Evolutionary conservation across 2,113 vertebrate genomes (phyloP), one percentile per base, ranked within the genome.

Genomic region (Brienomyrus brachyistius): DNA sequence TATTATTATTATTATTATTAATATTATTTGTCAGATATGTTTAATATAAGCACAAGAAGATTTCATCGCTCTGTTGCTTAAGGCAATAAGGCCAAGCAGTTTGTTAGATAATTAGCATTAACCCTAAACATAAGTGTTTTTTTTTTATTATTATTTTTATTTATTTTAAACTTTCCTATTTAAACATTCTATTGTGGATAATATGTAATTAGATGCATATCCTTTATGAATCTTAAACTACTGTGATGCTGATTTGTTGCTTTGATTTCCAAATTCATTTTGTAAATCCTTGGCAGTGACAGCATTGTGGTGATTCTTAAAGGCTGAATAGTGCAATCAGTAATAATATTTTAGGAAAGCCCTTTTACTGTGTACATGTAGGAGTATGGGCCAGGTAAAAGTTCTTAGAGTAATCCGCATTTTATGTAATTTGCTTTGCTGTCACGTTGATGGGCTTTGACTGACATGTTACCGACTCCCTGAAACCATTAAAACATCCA

Each of bases 391-490:
- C 74, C 74, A 80, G 74, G 74, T 19, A 80, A 93, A 88, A 92
- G 92, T 92, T 90, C 89, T 91, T 92, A 89, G 91, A 91, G 89
- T 90, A 89, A 89, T 89, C 93, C 91, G 92, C 93, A 91, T 93
- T 95, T 91, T 94, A 90, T 87, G 88, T 95, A 94, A 93, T 93
- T 92, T 90, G 91, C 92, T 95, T 93, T 91, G 92, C 92, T 93
- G 90, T 51, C 88, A 89, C 90, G 91, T 91, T 91, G 91, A 88
- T 74, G 83, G 90, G 88, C 88, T 89, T 92, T 92, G 92, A 90
- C 90, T 91, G 87, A 90, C 87, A 85, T 15, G 70, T 50, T 77
- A 40, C 48, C 88, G 91, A 82, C 91, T 56, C 91, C 92, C 92
- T 93, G 94, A 94, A 94, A 92, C 91, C 89, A 91, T 94, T 94